These are phyloP conservation scores for Euura saliciscinereae DNA, from an alignment of 1,140 invertebrate genomes.

Conservation along the genomic window DNA sequence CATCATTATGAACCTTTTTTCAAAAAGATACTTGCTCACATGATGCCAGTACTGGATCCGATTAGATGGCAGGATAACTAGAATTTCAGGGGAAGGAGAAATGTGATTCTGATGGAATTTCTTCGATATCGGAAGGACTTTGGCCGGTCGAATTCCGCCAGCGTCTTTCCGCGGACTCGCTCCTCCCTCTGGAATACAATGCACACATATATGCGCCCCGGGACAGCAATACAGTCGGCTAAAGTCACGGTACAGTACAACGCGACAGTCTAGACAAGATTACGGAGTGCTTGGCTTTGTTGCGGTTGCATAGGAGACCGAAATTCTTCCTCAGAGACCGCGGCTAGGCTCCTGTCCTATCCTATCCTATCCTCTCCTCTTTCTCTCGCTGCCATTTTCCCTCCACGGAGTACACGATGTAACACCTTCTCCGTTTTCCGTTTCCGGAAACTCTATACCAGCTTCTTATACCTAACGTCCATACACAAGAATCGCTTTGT, in stretches of 20 bases:
- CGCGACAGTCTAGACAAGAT: conserved; percentile 4
- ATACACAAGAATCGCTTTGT: background rate
- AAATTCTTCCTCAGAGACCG: background rate
- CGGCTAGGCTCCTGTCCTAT: no score
- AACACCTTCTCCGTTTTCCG: conserved; percentile 6
- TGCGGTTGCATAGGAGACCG: background rate
- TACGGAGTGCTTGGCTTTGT: background rate
- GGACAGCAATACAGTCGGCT: background rate
- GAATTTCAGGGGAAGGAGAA: background rate
- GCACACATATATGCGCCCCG: background rate
- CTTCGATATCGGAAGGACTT: background rate
- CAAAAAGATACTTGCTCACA: no score
- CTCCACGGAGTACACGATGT: background rate
- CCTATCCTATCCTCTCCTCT: background rate
- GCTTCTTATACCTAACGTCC: background rate
- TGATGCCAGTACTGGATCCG: no score
- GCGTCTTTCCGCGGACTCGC: background rate
- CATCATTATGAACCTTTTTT: no score
- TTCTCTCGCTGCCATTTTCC: background rate
- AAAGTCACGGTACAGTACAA: background rate
- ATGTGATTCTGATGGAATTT: conserved; percentile 7
- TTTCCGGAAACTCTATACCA: background rate
- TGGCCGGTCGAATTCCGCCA: background rate
- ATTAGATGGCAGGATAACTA: no score
- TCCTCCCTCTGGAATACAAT: background rate